Evolutionary conservation across 2,888 invertebrate genomes (phyloP), one percentile per base, ranked within the genome.

Genomic region (Ophion slaviceki): DNA sequence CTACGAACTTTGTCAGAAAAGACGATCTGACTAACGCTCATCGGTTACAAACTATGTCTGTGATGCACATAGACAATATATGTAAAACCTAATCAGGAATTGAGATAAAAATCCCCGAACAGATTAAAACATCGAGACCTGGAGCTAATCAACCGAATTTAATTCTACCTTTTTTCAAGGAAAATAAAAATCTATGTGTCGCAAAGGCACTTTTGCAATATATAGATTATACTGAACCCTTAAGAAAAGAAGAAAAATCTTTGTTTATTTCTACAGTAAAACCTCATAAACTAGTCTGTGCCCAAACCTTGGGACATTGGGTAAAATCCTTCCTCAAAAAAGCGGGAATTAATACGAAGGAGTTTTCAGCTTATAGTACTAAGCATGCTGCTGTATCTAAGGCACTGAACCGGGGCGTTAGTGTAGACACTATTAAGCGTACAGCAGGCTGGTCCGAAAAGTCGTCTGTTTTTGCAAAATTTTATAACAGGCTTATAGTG

Each of bases 81-180:
- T 20, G 14, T 14, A n/a, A 45, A 40, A 59, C 78, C 10, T 1
- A 53, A 24, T 24, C 24, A n/a, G 67, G 67, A 7, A 36, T 77
- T 6, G 77, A 77, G 28, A 77, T 67, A 20, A 24, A 40, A 53
- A 77, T 80, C 28, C 57, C 66, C 14, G 67, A 84, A 2, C 17
- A 53, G 17, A 70, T 77, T 4, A 84, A 84, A 57, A 84, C 80
- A 7, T 75, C 84, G 4, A 76, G 70, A 59, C 70, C 70, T 0
- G 84, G 76, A 24, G n/a, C 8, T 17, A 45, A 20, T 66, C 80
- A 80, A 24, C 84, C 76, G 17, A 77, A n/a, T 80, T 64, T 24
- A 24, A 24, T 24, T 24, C 24, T 24, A 24, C 24, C 24, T 24
- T 24, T 24, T 24, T 24, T 24, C 59, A n/a, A n/a, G 17, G 53